Base-by-base conservation (phyloP, 2,113 vertebrate genomes). In the Acrocephalus kingi region DNA sequence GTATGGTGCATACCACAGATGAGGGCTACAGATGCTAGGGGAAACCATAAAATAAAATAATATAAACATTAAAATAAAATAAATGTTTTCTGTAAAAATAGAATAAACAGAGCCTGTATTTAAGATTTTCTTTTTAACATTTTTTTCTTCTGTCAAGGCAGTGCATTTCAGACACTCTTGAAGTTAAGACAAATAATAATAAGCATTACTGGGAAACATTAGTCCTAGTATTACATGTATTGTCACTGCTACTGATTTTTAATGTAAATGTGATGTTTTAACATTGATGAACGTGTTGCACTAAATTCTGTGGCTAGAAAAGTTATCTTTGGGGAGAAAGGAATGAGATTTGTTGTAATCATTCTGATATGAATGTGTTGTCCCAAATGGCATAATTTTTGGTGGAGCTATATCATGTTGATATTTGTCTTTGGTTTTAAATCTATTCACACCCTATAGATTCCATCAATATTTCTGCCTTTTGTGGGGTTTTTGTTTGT, bases 401-500 rank as follows among this genome's bases (percentile, higher is more conserved):
- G 7, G 14, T 43, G 33, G 18, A 76, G 7, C 5, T 43, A 8
- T 48, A 55, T 59, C 6, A 59, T 5, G 4, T 21, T 73, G 16
- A 7, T 33, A 71, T n/a, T 4, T 55, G 7, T 71, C 37, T 67
- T 27, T 62, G 11, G 8, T 43, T 89, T 82, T 43, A 16, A 24
- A 25, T 46, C 33, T 75, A 27, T 54, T 68, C 56, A 28, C 11
- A 11, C 2, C 9, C 8, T 39, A 51, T 2, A 48, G 8, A 82
- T 33, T 90, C 7, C 4, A 54, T 67, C 23, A 64, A 21, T 76
- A 43, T 56, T 76, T 93, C 15, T 63, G 9, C 11, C 11, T 87
- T 37, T 35, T 20, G 10, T 45, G 9, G 8, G 10, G 0, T 13
- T 43, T 55, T 52, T 48, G 4, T 7, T 64, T 31, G 9, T 0